These are phyloP conservation scores for Atethmia centrago DNA, from an alignment of 2,888 invertebrate species.

Conservation along the genomic window DNA sequence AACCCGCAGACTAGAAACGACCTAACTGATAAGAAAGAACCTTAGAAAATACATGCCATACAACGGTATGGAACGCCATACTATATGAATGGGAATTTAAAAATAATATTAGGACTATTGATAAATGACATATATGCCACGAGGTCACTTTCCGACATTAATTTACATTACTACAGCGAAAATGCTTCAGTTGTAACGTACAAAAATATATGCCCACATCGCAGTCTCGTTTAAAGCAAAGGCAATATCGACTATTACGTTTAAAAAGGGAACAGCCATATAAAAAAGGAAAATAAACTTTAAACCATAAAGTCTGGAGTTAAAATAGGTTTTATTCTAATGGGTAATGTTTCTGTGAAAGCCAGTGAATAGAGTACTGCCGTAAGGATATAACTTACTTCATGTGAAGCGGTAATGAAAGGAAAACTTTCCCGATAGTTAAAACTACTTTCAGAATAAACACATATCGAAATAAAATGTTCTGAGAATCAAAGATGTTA, in stretches of 20 bases:
- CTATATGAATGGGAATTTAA: neutral
- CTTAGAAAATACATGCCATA: neutral
- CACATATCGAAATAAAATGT: slow-evolving; percentile 28
- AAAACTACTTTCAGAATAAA: slow-evolving; percentile 22
- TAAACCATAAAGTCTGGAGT: slow-evolving; percentile 46
- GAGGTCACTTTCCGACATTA: slow-evolving; percentile 18
- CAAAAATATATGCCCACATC: slow-evolving; percentile 2
- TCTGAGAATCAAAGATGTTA: slow-evolving; percentile 31
- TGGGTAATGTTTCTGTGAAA: slow-evolving; percentile 48
- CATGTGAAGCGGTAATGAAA: slow-evolving; percentile 46
- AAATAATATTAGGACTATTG: neutral
- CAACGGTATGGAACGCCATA: neutral
- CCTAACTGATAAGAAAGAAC: neutral
- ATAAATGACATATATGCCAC: slow-evolving; percentile 1
- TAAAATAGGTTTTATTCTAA: slow-evolving; percentile 53
- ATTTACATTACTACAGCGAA: slow-evolving; percentile 11
- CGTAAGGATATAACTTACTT: slow-evolving; percentile 15
- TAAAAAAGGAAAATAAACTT: slow-evolving; percentile 46
- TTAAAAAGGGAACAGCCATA: slow-evolving; percentile 40
- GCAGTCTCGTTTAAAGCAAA: neutral
- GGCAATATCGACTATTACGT: slow-evolving; percentile 11
- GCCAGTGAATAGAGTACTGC: slow-evolving; percentile 27
- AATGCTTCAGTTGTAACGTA: slow-evolving; percentile 13
- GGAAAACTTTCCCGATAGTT: slow-evolving; percentile 24
- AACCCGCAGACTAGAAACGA: neutral